Evolutionary conservation across 2,888 invertebrate genomes (phyloP).

Genomic region (Acleris sparsana): DNA sequence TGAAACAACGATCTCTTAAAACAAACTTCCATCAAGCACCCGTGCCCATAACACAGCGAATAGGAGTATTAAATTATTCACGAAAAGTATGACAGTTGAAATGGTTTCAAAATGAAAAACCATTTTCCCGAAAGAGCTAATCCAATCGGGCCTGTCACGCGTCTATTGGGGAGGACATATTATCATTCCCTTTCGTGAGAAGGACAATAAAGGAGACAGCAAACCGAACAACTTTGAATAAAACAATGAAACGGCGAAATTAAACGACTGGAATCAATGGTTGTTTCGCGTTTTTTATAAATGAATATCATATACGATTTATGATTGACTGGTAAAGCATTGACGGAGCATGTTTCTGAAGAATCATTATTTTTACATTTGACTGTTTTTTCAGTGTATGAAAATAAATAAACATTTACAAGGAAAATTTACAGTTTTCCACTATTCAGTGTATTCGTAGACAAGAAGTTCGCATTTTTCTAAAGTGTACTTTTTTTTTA

Average conservation of each 20-base stretch:
- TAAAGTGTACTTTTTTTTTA: too few relatives aligned
- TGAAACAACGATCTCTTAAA: background rate
- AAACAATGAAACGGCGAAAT: conserved; percentile 57
- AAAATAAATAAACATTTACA: too few relatives aligned
- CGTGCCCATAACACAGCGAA: background rate
- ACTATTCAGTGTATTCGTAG: too few relatives aligned
- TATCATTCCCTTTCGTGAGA: conserved; percentile 52
- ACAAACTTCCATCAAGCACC: background rate
- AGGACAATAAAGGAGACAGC: conserved; percentile 51
- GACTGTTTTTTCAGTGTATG: too few relatives aligned
- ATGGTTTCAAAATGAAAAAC: conserved; percentile 38
- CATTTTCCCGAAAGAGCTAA: conserved; percentile 42
- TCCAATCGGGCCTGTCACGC: conserved; percentile 50
- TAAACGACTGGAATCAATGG: conserved; percentile 56
- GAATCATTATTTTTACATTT: background rate
- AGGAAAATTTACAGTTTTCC: too few relatives aligned
- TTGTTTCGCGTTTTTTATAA: background rate
- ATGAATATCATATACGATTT: background rate
- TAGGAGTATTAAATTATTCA: conserved; percentile 14
- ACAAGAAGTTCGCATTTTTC: too few relatives aligned
- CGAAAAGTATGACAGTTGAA: conserved; percentile 23
- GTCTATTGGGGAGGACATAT: conserved; percentile 49
- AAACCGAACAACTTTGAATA: conserved; percentile 45
- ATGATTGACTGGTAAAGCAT: too few relatives aligned
- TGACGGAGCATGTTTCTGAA: too few relatives aligned